phyloP scores from a whole-genome alignment of 1,140 invertebrate species.

The Lordiphosa mommai region DNA sequence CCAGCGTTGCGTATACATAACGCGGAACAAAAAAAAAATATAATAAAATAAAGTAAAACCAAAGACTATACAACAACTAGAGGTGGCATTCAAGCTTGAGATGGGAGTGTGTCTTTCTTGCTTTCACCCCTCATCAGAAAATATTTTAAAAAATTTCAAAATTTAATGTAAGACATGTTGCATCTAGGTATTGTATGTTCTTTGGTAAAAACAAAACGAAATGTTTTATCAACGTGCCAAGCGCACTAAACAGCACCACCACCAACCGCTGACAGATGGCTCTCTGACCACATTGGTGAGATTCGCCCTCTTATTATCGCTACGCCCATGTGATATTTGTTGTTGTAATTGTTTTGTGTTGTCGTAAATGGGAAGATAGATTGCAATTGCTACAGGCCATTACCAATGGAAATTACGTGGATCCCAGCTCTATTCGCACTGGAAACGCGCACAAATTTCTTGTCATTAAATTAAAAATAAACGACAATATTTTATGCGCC shows the following conservation, averaged over 20 bases:
- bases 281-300: constrained; percentile 34
- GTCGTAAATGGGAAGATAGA: constrained; percentile 70
- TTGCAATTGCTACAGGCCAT: constrained; percentile 72
- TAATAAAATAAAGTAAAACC: constrained; percentile 5
- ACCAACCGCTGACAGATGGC: constrained; percentile 51
- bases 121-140: too few relatives aligned
- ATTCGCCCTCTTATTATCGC: constrained; percentile 53
- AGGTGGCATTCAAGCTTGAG: too few relatives aligned
- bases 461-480: constrained; percentile 79
- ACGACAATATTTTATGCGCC: constrained; percentile 77
- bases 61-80: neutral
- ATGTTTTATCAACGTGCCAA: constrained; percentile 74
- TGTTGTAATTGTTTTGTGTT: constrained; percentile 72
- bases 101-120: too few relatives aligned
- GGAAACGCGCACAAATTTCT: constrained; percentile 50
- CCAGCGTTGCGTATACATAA: constrained; percentile 45
- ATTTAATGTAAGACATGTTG: constrained; percentile 24
- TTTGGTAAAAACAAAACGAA: constrained; percentile 49
- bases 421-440: neutral
- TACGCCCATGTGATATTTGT: constrained; percentile 63
- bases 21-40: neutral
- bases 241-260: constrained; percentile 48
- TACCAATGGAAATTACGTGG: constrained; percentile 56
- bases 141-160: too few relatives aligned
- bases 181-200: too few relatives aligned